phyloP scores from a whole-genome alignment of 2,888 invertebrate species.

The Latrodectus hesperus region DNA sequence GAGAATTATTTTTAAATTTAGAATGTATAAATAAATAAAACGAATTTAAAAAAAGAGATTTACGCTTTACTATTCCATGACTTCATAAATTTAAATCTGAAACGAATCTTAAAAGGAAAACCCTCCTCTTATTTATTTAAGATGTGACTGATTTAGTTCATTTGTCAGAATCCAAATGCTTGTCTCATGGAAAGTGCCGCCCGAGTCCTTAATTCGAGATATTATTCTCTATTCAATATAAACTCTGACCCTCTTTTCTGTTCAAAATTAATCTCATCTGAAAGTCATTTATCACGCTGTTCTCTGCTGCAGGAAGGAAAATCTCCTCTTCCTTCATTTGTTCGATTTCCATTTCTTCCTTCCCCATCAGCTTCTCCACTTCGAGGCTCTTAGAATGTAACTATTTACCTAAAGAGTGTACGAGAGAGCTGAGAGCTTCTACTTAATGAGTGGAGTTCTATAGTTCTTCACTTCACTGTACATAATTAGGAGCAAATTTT shows the following conservation, averaged over 20 bases:
- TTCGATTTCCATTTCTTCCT: neutral
- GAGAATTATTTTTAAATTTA: no score
- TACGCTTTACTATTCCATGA: no score
- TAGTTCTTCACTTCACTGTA: no score
- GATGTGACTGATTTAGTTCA: conserved; percentile 8
- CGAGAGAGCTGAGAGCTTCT: neutral
- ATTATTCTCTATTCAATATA: conserved; percentile 41
- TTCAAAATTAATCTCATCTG: conserved; percentile 29
- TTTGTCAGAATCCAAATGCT: conserved; percentile 28
- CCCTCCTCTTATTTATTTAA: conserved; percentile 8
- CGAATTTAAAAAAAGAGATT: no score
- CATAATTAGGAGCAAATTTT: no score
- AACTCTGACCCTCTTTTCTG: conserved; percentile 33
- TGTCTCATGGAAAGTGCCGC: conserved; percentile 17
- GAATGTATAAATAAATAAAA: no score
- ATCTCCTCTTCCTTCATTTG: neutral
- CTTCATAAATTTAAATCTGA: no score
- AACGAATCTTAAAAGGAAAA: neutral
- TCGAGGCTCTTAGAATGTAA: neutral
- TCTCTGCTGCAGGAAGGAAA: conserved; percentile 9
- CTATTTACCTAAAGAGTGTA: neutral
- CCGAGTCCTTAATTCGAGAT: conserved; percentile 35
- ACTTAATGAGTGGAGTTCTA: neutral
- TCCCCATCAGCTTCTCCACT: neutral
- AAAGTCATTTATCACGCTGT: conserved; percentile 39